Conservation (phyloP, 2,797 vertebrate species). For the Microctenopoma stevenorrisi region DNA sequence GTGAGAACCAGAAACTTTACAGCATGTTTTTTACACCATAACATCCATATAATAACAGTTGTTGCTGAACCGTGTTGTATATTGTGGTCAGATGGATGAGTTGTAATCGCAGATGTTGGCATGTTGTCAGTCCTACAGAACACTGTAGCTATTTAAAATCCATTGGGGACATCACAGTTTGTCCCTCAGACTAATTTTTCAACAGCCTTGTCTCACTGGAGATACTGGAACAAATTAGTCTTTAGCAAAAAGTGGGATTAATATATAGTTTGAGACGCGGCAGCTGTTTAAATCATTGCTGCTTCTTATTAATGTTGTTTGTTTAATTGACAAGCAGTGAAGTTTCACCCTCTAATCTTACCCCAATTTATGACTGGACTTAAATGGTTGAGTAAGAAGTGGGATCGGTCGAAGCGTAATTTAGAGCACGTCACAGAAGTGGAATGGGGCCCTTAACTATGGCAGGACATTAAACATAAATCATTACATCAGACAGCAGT, state of each 20-base stretch:
- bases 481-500: conserved; percentile 2
- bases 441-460: conserved; percentile 10
- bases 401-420: conserved; percentile 27
- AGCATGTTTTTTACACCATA: conserved; percentile 11
- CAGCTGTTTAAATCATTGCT: conserved; percentile 65
- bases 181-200: conserved; percentile 52
- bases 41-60: conserved; percentile 25
- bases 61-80: conserved; percentile 43
- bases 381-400: conserved; percentile 19
- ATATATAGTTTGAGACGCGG: conserved; percentile 57
- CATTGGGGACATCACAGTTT: conserved; percentile 45
- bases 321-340: conserved; percentile 51
- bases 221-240: conserved; percentile 36
- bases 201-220: conserved; percentile 34
- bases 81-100: conserved; percentile 57
- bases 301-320: conserved; percentile 57
- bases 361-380: conserved; percentile 61
- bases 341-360: conserved; percentile 47
- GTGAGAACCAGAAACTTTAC: conserved; percentile 34
- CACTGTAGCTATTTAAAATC: conserved; percentile 40
- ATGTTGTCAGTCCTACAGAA: conserved; percentile 50
- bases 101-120: conserved; percentile 51
- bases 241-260: conserved; percentile 57
- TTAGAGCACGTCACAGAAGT: conserved; percentile 10
- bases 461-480: conserved; percentile 17